Evolutionary conservation across 2,113 vertebrate species (phyloP).

Genomic region (Taurulus bubalis): DNA sequence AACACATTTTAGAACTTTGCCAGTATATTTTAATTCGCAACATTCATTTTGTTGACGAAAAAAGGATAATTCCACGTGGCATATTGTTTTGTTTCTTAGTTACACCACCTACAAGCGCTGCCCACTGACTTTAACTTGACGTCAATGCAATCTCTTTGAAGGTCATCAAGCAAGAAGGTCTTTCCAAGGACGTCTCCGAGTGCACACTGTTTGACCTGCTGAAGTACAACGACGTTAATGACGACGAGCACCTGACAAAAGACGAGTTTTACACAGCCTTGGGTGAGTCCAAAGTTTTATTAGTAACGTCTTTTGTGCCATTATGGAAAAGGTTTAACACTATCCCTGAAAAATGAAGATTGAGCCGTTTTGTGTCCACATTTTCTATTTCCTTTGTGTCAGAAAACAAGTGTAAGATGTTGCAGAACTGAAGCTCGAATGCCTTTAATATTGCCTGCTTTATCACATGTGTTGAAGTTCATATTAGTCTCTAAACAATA

Average conservation of each 20-base stretch:
- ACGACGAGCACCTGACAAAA: conserved; percentile 89
- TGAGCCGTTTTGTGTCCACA: not conserved
- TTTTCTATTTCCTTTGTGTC: not conserved
- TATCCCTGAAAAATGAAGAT: not conserved
- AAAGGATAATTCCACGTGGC: not conserved
- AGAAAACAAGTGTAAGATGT: not conserved
- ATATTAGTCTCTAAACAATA: not conserved
- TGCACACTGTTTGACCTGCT: conserved; percentile 94
- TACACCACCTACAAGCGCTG: too few species aligned
- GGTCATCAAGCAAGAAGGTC: conserved; percentile 94
- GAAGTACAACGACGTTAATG: conserved; percentile 91
- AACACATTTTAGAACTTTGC: too few species aligned
- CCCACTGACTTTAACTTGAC: conserved; percentile 8
- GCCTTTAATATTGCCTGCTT: not conserved
- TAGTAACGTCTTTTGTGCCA: not conserved
- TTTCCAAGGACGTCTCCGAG: conserved; percentile 86
- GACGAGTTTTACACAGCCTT: conserved; percentile 96
- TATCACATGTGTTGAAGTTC: not conserved
- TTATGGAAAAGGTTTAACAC: not conserved
- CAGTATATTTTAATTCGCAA: not conserved
- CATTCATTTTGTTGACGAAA: not conserved
- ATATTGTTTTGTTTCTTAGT: not conserved
- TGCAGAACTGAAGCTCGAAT: not conserved
- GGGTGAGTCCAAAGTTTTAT: conserved; percentile 83
- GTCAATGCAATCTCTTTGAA: conserved; percentile 73